Evolutionary conservation across 2,113 vertebrate species (phyloP).

Genomic region (Phyllostomus hastatus): DNA sequence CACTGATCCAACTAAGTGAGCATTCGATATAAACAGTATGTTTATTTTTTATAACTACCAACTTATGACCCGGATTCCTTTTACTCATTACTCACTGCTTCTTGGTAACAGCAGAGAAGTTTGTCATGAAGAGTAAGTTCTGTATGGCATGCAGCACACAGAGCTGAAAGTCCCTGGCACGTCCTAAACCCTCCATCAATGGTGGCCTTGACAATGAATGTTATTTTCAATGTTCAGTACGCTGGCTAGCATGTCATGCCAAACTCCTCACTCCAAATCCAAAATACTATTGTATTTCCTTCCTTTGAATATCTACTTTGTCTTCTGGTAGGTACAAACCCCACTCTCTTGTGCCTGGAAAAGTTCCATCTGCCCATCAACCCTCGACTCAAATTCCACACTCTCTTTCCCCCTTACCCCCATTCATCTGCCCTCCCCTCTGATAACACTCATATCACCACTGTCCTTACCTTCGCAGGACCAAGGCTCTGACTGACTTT

Average conservation of each 20-base stretch:
- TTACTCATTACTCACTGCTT: neutral
- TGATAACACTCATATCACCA: accelerated
- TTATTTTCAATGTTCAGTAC: neutral
- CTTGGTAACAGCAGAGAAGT: neutral
- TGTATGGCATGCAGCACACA: accelerated
- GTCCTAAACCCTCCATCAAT: neutral
- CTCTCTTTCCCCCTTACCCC: too few relatives aligned
- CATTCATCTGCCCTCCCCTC: too few relatives aligned
- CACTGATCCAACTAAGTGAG: neutral
- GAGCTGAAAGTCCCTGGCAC: neutral
- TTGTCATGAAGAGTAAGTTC: neutral
- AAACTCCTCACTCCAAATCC: neutral
- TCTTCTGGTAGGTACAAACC: neutral
- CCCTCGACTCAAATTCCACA: too few relatives aligned
- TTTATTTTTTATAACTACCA: neutral
- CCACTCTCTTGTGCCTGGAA: neutral
- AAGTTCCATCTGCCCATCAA: neutral
- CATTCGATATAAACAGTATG: neutral
- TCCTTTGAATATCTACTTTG: too few relatives aligned
- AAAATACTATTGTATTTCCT: neutral
- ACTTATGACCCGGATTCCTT: neutral
- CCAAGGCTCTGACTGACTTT: accelerated
- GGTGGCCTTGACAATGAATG: neutral
- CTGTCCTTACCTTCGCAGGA: too few relatives aligned
- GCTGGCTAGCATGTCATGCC: neutral